A percentile compares a stretch with the other conserved stretches of the same genome.
Conservation (phyloP, 2,797 vertebrate genomes). For the Pangasius macronema region DNA sequence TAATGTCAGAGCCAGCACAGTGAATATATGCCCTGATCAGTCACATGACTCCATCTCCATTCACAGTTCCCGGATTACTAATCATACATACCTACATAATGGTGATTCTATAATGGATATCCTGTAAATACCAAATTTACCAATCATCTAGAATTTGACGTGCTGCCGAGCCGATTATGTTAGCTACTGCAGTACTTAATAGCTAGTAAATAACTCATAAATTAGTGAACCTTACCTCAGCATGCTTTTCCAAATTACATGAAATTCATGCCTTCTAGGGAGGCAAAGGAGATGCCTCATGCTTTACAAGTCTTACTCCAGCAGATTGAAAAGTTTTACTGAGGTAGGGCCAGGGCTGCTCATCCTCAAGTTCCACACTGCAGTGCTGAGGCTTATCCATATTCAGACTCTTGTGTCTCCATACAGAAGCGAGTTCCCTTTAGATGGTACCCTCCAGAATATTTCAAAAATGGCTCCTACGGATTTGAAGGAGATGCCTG, state of each 20-base stretch:
- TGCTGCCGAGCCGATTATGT: neutral
- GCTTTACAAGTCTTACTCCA: neutral
- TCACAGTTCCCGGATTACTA: neutral
- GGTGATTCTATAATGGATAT: neutral
- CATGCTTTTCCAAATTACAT: neutral
- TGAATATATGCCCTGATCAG: too few relatives aligned
- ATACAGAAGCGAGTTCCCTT: conserved; percentile 69
- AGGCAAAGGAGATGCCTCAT: neutral
- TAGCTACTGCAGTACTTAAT: neutral
- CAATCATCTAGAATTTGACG: neutral
- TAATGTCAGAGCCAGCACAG: neutral
- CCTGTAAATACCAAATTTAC: neutral
- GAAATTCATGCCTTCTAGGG: neutral
- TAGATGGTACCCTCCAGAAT: conserved; percentile 80
- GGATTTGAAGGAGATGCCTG: conserved; percentile 77
- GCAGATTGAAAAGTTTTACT: neutral
- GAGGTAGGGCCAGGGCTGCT: neutral
- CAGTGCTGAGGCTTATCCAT: neutral
- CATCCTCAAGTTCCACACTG: neutral
- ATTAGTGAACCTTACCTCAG: neutral
- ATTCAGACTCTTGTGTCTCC: conserved; percentile 25
- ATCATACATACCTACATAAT: neutral
- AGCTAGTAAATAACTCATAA: neutral
- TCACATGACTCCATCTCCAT: neutral
- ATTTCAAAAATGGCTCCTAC: conserved; percentile 74